Evolutionary conservation across 92 coral and sea anemone species (phyloP), one percentile per base, ranked within the genome.

Genomic region (Pocillopora meandrina): DNA sequence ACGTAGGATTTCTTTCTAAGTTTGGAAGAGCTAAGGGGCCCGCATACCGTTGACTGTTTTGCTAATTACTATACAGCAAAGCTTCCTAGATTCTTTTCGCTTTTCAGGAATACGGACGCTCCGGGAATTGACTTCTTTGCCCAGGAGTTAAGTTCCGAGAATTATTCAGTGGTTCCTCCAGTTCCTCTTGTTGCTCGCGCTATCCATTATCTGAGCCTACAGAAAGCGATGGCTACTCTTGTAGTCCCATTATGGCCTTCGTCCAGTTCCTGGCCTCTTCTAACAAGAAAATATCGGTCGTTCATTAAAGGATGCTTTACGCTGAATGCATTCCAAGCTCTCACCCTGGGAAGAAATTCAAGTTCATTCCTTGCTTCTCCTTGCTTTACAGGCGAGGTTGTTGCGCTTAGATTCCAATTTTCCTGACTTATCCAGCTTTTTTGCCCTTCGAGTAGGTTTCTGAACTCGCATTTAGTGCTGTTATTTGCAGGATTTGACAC

Each of bases 211-310:
- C 58, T 88, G 14, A 23, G 55, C 74, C 26, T 33, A 16, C 56
- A 74, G 58, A 70, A 68, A 33, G 84, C 88, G 9, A 23, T 35
- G 9, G 84, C 74, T 36, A 83, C 88, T 15, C 23, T 88, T 56
- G 76, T 88, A 34, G 91, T 83, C 2, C 91, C 91, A 4, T 66
- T 82, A 65, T 83, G 91, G 91, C 84, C 91, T 19, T 88, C 88
- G 1, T 56, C 87, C 35, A 55, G 55, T 49, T 82, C 76, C 70
- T 82, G 83, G 82, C 87, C 56, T 17, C 5, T 82, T 3, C 3
- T 65, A 6, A n/a, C 59, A 1, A 9, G 0, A 11, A 71, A 55
- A 12, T 71, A 71, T 71, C 4, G 56, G 3, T 55, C 75, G 10
- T 10, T 0, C 15, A 15, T 58, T 10, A 58, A 58, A 58, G 61